A percentile compares a stretch with the other conserved stretches of the same genome.
phyloP scores from a whole-genome alignment of 2,797 vertebrate genomes.

The Danio aesculapii region DNA sequence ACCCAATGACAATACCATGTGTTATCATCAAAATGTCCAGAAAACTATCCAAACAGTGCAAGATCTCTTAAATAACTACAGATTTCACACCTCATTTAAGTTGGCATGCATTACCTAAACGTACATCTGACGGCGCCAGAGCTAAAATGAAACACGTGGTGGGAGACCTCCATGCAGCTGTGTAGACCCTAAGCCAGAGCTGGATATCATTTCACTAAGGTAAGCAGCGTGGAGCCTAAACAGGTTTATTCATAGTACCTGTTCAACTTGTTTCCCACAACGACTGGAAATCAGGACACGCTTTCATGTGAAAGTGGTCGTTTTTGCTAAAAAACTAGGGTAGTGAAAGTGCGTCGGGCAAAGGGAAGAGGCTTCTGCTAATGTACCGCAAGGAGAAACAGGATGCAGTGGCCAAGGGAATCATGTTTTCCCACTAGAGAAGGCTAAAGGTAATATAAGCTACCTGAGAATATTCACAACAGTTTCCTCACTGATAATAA shows the following conservation, averaged over 20 bases:
- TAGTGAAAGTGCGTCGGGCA: neutral
- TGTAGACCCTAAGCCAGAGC: neutral
- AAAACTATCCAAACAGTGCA: slow-evolving; percentile 21
- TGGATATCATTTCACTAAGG: neutral
- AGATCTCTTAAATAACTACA: slow-evolving; percentile 11
- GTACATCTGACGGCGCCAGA: neutral
- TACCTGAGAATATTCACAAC: neutral
- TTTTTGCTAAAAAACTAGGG: neutral
- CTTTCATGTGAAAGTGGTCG: neutral
- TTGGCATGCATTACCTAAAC: slow-evolving; percentile 6
- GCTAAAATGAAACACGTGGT: slow-evolving; percentile 39
- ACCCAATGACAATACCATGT: slow-evolving; percentile 21
- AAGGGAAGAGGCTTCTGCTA: neutral
- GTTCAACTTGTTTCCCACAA: neutral
- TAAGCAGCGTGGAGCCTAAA: neutral
- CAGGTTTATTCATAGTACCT: neutral
- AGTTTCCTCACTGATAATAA: neutral
- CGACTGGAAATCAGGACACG: neutral
- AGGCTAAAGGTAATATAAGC: slow-evolving; percentile 1
- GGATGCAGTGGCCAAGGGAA: neutral
- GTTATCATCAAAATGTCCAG: slow-evolving; percentile 29
- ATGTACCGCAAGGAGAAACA: neutral
- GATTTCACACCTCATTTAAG: slow-evolving; percentile 35
- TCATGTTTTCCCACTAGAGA: slow-evolving; percentile 1
- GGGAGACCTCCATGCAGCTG: slow-evolving; percentile 12